Percentiles rank a stretch among this genome's conserved stretches.
phyloP scores from a whole-genome alignment of 2,113 vertebrate species.

The Neogobius melanostomus region DNA sequence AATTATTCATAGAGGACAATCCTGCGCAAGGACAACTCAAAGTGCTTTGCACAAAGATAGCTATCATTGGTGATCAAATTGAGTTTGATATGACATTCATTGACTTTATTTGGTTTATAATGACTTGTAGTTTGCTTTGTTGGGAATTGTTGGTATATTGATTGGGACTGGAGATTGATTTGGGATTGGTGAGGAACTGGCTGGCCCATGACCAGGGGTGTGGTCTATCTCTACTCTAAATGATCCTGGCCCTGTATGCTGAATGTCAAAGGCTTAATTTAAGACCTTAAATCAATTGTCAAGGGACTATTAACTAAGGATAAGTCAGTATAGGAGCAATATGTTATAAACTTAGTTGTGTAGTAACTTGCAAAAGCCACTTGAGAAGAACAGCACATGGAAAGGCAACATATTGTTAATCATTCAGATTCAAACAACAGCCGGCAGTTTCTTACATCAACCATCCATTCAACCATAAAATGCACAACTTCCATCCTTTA shows the following conservation, averaged over 20 bases:
- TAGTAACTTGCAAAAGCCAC: constrained; percentile 34
- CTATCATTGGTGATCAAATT: not conserved
- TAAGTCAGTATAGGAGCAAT: not conserved
- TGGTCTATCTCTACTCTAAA: not conserved
- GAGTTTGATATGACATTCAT: not conserved
- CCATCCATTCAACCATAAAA: not conserved
- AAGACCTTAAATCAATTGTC: not conserved
- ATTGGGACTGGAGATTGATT: not conserved
- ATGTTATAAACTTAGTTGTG: not conserved
- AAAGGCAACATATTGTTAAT: constrained; percentile 44
- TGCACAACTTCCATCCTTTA: not conserved
- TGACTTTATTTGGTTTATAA: not conserved
- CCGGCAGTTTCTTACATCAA: not conserved
- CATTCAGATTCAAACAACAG: not conserved
- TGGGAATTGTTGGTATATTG: not conserved
- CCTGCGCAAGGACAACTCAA: no score
- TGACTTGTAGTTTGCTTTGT: not conserved
- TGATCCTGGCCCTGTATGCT: not conserved
- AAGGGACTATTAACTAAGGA: constrained; percentile 18
- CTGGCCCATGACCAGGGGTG: not conserved
- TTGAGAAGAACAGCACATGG: constrained; percentile 44
- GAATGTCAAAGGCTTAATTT: not conserved
- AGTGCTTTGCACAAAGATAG: no score
- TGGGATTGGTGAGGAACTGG: not conserved
- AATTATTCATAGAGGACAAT: no score